These are phyloP conservation scores for Dicrostonyx torquatus DNA, from an alignment of 2,797 vertebrate genomes.

Conservation along the genomic window DNA sequence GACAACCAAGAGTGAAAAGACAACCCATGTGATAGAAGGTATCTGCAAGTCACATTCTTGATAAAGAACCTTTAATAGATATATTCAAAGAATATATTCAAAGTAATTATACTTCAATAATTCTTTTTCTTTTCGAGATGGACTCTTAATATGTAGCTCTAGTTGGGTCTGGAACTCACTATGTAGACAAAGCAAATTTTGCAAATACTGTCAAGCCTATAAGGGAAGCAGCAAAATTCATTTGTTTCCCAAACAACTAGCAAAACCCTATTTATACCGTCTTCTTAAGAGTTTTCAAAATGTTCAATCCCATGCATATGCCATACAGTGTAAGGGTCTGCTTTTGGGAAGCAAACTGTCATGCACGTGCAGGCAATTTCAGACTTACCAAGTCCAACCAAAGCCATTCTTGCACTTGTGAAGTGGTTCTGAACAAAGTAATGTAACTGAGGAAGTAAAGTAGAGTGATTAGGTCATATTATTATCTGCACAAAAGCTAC, in stretches of 20 bases:
- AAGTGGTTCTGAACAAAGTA: constrained; percentile 96
- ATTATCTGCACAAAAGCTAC: constrained; percentile 39
- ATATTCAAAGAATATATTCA: not conserved
- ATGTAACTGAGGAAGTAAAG: constrained; percentile 90
- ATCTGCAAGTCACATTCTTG: not conserved
- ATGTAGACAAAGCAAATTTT: constrained; percentile 21
- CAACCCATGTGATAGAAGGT: not conserved
- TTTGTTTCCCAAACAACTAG: constrained; percentile 25
- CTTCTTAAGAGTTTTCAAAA: constrained; percentile 10
- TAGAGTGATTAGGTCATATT: constrained; percentile 59
- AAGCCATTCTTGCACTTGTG: constrained; percentile 96
- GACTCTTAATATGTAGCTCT: not conserved
- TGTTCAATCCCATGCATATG: not conserved
- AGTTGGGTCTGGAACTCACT: not conserved
- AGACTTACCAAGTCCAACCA: constrained; percentile 94
- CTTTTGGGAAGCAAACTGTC: constrained; percentile 12
- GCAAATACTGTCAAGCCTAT: constrained; percentile 47
- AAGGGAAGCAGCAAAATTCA: constrained; percentile 39
- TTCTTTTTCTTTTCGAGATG: not conserved
- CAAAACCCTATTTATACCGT: constrained; percentile 11
- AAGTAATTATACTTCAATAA: not conserved
- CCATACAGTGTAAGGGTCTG: constrained; percentile 1
- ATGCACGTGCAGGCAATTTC: not conserved
- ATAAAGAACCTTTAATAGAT: constrained; percentile 6
- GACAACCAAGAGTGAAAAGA: not conserved